phyloP scores from a whole-genome alignment of 2,797 vertebrate species.

The Lithobates sylvaticus region DNA sequence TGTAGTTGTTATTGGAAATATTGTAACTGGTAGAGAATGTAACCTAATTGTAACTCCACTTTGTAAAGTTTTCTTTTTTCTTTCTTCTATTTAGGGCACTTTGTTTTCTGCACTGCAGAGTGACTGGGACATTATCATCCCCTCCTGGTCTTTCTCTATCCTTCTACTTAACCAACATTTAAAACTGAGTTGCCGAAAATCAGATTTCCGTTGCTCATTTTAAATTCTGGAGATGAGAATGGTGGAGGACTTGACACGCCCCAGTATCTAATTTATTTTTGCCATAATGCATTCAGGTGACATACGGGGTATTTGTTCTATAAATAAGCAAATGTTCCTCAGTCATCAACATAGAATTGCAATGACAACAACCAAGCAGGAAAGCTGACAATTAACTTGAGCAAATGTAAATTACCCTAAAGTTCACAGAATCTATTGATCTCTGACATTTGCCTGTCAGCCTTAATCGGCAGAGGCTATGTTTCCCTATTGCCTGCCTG shows the following conservation, averaged over 20 bases:
- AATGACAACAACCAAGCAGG: constrained; percentile 9
- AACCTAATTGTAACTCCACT: too few species aligned
- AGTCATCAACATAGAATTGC: neutral
- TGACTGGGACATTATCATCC: too few species aligned
- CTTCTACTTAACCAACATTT: neutral
- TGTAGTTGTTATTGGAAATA: too few species aligned
- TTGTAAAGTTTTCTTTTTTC: neutral
- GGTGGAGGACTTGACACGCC: neutral
- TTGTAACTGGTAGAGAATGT: too few species aligned
- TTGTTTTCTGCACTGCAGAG: too few species aligned
- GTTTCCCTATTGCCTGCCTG: neutral
- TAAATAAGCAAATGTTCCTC: neutral
- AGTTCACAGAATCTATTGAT: neutral
- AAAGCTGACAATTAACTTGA: constrained; percentile 15
- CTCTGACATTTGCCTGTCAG: constrained; percentile 32
- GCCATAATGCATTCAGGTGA: neutral
- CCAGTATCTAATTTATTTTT: neutral
- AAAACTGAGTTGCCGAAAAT: neutral
- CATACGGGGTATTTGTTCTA: neutral
- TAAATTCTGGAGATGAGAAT: neutral
- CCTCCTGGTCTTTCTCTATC: too few species aligned
- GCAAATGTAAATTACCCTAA: neutral
- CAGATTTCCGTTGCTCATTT: neutral
- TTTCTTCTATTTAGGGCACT: neutral
- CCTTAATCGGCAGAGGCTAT: neutral